Base-by-base conservation (phyloP, 2,113 vertebrate genomes). In the Haemorhous mexicanus region DNA sequence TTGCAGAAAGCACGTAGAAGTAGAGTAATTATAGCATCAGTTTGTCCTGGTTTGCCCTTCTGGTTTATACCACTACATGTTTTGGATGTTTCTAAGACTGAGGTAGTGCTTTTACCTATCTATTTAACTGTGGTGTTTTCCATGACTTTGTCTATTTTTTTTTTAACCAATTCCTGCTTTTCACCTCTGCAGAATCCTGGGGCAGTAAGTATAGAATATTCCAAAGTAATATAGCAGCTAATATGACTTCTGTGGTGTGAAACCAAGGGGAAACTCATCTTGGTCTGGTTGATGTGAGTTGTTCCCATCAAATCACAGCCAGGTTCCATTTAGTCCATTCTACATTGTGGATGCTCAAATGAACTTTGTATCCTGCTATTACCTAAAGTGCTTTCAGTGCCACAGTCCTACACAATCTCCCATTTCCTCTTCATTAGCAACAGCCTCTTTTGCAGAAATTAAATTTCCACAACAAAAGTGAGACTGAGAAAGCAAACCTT, bases 11-110 rank as follows among this genome's bases (percentile, higher is more conserved):
- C 13, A 5, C 16, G 1, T 3, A 72, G 35, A 47, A 55, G 6
- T 15, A 32, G 28, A 17, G 11, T 56, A 23, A 33, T 35, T 64
- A 5, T 5, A 67, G 27, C 10, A 20, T 63, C 26, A 28, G 0
- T 35, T 90, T 56, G 7, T 93, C 12, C 76, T 81, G 11, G 6
- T 49, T 84, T 84, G 9, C 39, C 16, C 30, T 46, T 53, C 10
- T 75, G 9, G 1, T 5, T 66, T 62, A 37, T 35, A 19, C 33
- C 37, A 2, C 10, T 58, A 4, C 1, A 0, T 27, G 2, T 59
- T 72, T 28, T n/a, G 8, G n/a, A 14, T 4, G 7, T 50, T 64
- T 81, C 74, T 67, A 28, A 58, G 26, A 20, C 52, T 70, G 37
- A 62, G 13, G 5, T 26, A 44, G n/a, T 47, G 33, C 50, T 74